A percentile compares a stretch with the other conserved stretches of the same genome.
Conservation (phyloP, 2,888 invertebrate genomes). For the Alviniconcha strummeri region DNA sequence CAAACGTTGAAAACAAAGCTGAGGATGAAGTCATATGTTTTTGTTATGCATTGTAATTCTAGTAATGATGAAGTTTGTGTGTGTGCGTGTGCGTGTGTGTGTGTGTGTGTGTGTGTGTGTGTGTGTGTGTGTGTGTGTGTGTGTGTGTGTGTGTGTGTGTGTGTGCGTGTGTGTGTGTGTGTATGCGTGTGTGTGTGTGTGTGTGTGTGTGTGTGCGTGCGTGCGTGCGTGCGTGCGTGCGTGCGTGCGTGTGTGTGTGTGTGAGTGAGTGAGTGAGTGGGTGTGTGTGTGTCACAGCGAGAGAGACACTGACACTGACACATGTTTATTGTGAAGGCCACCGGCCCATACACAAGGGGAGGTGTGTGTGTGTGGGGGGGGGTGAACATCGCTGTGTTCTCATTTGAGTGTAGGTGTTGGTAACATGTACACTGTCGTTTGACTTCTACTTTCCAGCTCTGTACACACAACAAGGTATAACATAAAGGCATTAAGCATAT, state of each 20-base stretch:
- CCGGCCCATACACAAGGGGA: no score
- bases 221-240: neutral
- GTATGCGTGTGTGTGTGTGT: slow-evolving; percentile 14
- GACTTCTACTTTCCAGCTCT: no score
- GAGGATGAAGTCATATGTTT: no score
- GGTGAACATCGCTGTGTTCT: no score
- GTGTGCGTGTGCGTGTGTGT: neutral
- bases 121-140: slow-evolving; percentile 8
- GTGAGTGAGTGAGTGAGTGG: neutral
- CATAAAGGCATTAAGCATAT: no score
- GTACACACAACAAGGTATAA: no score
- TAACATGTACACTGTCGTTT: no score
- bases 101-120: slow-evolving; percentile 2
- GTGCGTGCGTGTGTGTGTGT: neutral
- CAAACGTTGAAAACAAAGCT: no score
- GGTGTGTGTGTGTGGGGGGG: no score
- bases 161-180: slow-evolving; percentile 3
- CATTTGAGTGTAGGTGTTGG: no score
- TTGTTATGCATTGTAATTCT: neutral
- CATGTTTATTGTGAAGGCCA: no score
- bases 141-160: neutral
- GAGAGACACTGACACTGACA: neutral
- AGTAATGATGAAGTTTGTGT: neutral
- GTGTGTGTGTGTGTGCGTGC: slow-evolving; percentile 4
- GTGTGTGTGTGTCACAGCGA: neutral